Evolutionary conservation across 2,113 vertebrate genomes (phyloP).

Genomic region (Oreochromis aureus): DNA sequence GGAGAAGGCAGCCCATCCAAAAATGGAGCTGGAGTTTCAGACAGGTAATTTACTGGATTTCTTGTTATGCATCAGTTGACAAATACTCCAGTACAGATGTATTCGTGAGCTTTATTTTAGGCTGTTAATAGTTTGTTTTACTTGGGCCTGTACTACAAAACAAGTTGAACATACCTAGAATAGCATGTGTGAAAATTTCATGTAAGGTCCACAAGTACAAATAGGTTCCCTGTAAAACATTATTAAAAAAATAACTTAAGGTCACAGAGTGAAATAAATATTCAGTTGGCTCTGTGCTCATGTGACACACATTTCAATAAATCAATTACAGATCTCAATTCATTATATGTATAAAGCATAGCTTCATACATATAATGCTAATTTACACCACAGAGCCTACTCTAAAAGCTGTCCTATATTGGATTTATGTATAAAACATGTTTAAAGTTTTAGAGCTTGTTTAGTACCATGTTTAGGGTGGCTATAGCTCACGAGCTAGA

Average conservation of each 20-base stretch:
- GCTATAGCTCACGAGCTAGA: neutral
- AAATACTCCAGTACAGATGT: neutral
- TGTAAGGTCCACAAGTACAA: neutral
- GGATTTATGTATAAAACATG: no score
- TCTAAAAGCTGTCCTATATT: neutral
- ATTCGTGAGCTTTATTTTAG: neutral
- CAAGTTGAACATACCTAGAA: neutral
- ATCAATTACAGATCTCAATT: neutral
- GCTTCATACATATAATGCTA: neutral
- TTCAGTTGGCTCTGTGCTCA: neutral
- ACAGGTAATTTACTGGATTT: conserved; percentile 47
- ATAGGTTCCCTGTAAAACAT: neutral
- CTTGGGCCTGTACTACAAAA: neutral
- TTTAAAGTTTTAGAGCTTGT: neutral
- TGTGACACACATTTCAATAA: neutral
- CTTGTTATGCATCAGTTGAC: neutral
- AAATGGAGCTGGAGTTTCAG: conserved; percentile 38
- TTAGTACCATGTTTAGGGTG: neutral
- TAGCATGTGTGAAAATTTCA: rapidly evolving
- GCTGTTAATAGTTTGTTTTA: neutral
- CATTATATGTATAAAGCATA: neutral
- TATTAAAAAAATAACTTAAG: neutral
- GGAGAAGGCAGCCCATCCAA: conserved; percentile 42
- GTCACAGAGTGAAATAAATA: neutral
- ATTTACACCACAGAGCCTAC: neutral